Evolutionary conservation across 2,797 vertebrate genomes (phyloP), one percentile per base, ranked within the genome.

Genomic region (Anableps anableps): DNA sequence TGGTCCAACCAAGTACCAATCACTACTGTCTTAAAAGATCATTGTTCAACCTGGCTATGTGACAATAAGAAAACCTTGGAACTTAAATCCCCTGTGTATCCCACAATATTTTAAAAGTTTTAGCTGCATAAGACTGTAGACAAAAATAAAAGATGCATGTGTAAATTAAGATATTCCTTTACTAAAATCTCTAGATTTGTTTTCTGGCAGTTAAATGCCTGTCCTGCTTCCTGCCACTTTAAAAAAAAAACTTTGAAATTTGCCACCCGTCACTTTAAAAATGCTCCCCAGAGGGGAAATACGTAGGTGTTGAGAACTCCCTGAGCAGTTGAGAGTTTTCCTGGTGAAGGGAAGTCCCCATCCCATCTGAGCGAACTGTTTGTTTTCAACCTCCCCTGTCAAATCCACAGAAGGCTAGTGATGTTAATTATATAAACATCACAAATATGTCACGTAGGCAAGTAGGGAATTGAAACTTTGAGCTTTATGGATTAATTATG

Each of bases 221-320:
- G 53, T 76, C 68, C 43, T 36, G 78, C 66, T 29, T 23, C 82
- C 41, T 71, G 38, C 77, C 78, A 76, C 72, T 86, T 78, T 66
- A 89, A 80, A 19, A 83, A 84, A 83, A 84, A 84, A 83, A 77
- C 73, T 85, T 85, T 82, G 74, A 90, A 88, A 88, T 86, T 74
- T 16, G 53, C 77, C 75, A 50, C 60, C 78, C 60, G 73, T 72
- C 80, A 70, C 83, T 83, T 74, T 26, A 83, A 88, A 85, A 85
- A 47, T 75, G 87, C 86, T 93, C 81, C 85, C 82, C 77, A 76
- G 75, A 62, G 85, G 81, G 82, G 79, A 88, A 89, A 88, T 82
- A 80, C 48, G 88, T 90, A 86, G 92, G 89, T 88, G 89, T 88
- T 80, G 76, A 84, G 58, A 83, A 76, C 70, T 90, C 87, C 90